Evolutionary conservation across 1,140 invertebrate genomes (phyloP), one percentile per base, ranked within the genome.

Genomic region (Drosophila nigrodunni): DNA sequence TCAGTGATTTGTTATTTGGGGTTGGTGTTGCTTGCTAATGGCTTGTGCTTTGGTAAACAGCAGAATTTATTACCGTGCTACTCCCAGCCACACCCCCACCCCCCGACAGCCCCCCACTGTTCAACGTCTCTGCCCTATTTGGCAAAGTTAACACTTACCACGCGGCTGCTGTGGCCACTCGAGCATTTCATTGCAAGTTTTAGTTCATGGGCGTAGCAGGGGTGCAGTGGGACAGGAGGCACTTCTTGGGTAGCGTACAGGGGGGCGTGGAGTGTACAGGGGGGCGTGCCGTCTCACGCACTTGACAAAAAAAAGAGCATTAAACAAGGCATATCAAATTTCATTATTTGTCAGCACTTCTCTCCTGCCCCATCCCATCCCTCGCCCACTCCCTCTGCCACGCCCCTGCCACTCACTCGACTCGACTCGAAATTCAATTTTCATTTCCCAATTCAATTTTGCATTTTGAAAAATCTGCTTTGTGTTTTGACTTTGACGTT

Each of bases 251-350:
- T 49, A 34, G 43, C 50, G 52, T 34, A 57, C 50, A 71, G 3
- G 18, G 47, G 18, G 3, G 7, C 0, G 25, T 1, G 4, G 25
- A 25, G 37, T 7, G 10, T 2, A 7, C 15, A 10, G 7, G 61
- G 8, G 13, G 44, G 54, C 25, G 39, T 39, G 64, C 8, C 10
- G 21, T 7, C 46, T 34, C 43, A 49, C 75, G 64, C 74, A 78
- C 71, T 80, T 80, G 71, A 78, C 70, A 13, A 37, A 52, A 76
- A 55, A 85, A 91, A 85, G 90, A 85, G 90, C 90, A 91, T 91
- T 91, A 91, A 91, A 91, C 82, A 91, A 91, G 90, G 90, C 90
- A 82, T 91, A 91, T 91, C 86, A 91, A 91, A 91, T 91, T 91
- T 91, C 90, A 91, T 91, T 91, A 91, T 91, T 91, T 85, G 78